Base-by-base conservation (phyloP, 1,140 invertebrate genomes). In the Acromyrmex charruanus region DNA sequence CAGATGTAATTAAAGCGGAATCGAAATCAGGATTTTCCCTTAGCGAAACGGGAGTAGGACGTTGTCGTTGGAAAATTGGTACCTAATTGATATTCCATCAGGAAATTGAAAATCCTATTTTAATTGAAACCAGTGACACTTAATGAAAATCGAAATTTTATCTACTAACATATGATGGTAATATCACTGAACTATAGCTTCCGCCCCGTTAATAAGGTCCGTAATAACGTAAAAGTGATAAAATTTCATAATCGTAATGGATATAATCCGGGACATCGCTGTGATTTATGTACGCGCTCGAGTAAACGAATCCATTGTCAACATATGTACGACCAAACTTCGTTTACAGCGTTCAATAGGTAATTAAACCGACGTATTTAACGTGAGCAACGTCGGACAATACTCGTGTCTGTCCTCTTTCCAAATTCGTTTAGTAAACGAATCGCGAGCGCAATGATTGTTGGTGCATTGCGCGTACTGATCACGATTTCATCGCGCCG, bases 361-460 rank as follows among this genome's bases (percentile, higher is more conserved):
- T 90, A 90, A 91, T 91, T 91, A 91, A 84, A 88, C 63, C 65
- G 87, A 66, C 84, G 82, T 91, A 90, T 91, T 91, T 91, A 91
- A 91, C 87, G 88, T 58, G 90, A 91, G 65, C 68, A 61, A 59
- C 77, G 65, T 63, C 58, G 79, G 66, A 85, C 90, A 79, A 84
- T 86, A 35, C 85, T 66, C 66, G 65, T 31, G 31, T 77, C 44
- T 18, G 44, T 69, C 53, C 59, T 58, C 69, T 58, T 58, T 63
- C 55, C 69, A 88, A 90, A 91, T 91, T 92, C 84, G 84, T 85
- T 91, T 77, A 75, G 74, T 84, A 87, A 91, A 88, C 87, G 74
- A 90, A 90, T 90, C 65, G 82, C 87, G 58, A 89, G 66, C 28
- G 75, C 79, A 81, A 90, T 88, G 86, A 90, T 90, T 77, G 77